Evolutionary conservation across 2,113 vertebrate species (phyloP).

Genomic region (Dolichotis patagonum): DNA sequence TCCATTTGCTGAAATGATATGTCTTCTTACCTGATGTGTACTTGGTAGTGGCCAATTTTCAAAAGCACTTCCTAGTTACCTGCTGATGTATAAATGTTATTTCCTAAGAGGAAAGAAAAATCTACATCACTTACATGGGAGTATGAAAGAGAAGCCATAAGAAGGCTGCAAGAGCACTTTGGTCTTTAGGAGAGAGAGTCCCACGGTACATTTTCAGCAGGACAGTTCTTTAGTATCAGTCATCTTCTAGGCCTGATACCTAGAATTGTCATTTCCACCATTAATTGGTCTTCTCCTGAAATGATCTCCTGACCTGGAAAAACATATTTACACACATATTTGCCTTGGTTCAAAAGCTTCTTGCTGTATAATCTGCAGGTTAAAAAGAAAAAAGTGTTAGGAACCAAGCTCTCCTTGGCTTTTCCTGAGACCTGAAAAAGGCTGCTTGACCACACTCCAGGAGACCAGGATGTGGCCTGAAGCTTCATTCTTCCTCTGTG

Average conservation of each 20-base stretch:
- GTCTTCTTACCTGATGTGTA: constrained; percentile 25
- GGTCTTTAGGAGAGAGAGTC: not conserved
- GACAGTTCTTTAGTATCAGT: not conserved
- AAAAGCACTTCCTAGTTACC: not conserved
- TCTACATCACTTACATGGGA: not conserved
- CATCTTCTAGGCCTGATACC: constrained; percentile 12
- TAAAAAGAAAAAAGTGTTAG: constrained; percentile 18
- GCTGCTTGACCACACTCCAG: not conserved
- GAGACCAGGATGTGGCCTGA: not conserved
- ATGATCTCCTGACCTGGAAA: not conserved
- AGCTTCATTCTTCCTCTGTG: not conserved
- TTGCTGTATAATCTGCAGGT: not conserved
- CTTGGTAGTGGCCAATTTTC: constrained; percentile 44
- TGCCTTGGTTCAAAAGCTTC: not conserved
- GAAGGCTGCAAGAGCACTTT: not conserved
- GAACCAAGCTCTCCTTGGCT: not conserved
- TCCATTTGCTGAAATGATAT: constrained; percentile 39
- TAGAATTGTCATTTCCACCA: constrained; percentile 17
- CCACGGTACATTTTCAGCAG: not conserved
- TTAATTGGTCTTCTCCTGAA: not conserved
- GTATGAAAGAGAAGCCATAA: constrained; percentile 20
- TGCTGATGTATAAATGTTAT: not conserved
- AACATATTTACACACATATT: not conserved
- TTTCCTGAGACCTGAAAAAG: constrained; percentile 32
- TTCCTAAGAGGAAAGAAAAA: not conserved